A percentile compares a stretch with the other conserved stretches of the same genome.
Evolutionary conservation across 2,113 vertebrate genomes (phyloP).

Genomic region (Myrmecophaga tridactyla): DNA sequence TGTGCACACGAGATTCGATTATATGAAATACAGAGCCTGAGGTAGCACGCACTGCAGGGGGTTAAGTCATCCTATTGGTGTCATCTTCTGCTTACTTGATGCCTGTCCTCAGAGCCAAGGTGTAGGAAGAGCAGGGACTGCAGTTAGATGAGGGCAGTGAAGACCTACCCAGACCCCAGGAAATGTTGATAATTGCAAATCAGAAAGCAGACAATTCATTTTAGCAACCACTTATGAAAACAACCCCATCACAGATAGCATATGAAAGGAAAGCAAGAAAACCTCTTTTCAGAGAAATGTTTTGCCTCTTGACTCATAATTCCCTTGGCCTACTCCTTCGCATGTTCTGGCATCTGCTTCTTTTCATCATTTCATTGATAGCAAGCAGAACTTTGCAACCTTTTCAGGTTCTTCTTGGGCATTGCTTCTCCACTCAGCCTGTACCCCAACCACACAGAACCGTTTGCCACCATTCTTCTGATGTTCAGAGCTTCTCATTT

Average conservation of each 20-base stretch:
- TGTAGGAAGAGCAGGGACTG: not conserved
- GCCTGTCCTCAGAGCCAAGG: not conserved
- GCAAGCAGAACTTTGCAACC: not conserved
- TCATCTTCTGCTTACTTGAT: not conserved
- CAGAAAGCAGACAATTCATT: not conserved
- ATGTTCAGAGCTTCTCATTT: not conserved
- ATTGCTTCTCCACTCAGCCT: not conserved
- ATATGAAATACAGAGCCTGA: not conserved
- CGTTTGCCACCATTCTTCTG: not conserved
- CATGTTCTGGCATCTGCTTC: not conserved
- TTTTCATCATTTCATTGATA: not conserved
- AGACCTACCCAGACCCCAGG: not conserved
- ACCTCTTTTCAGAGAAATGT: not conserved
- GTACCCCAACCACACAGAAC: not conserved
- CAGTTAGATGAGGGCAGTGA: rapidly evolving
- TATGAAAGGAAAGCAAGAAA: not conserved
- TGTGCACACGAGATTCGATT: not conserved
- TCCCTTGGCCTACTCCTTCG: not conserved
- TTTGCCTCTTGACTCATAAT: not conserved
- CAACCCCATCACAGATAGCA: not conserved
- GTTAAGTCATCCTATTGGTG: too few species aligned
- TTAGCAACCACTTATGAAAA: not conserved
- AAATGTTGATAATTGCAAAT: not conserved
- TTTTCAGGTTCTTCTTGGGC: not conserved
- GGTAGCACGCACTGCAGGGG: not conserved